Base-by-base conservation (phyloP, 2,113 vertebrate genomes). In the Sciurus niger region DNA sequence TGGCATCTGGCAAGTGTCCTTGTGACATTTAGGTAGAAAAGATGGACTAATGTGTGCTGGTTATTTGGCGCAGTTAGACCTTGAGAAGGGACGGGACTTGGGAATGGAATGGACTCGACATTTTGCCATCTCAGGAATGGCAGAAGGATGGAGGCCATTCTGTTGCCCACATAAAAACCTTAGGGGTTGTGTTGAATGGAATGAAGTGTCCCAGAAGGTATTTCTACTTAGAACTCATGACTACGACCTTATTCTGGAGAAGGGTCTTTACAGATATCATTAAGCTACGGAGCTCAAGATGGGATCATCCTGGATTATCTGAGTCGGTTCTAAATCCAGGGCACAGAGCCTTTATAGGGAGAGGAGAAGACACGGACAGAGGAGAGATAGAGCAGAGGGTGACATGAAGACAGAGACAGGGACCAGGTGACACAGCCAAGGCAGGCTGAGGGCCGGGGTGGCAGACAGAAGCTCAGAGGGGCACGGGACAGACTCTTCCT, bases 381-480 rank as follows among this genome's bases (percentile, higher is more conserved):
- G 67, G 22, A 9, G 6, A 18, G n/a, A n/a, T 11, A 74, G 60
- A n/a, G 37, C 37, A 48, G 48, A 28, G 82, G 32, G 34, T 28
- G 10, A 10, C 5, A 13, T 12, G 76, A 46, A 74, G 55, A 34
- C 65, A 60, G 30, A 20, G 30, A 10, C 4, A 4, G 12, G 37
- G 65, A 32, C 10, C 9, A 9, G 13, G 60, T 14, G 77, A 18
- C 3, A 22, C 3, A 7, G 72, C 65, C 28, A 43, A 84, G 30
- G 46, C 43, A 53, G 0, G 20, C 3, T 1, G 16, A 20, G 14
- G 58, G 17, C 43, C 0, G 73, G 12, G 73, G 20, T 2, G 7
- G 89, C n/a, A 1, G 4, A 12, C 40, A 32, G 86, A 40, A 22
- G 40, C 55, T 17, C 37, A n/a, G 67, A 37, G 46, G 17, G 55